Conservation (phyloP, 2,888 invertebrate species). For the Bombylius major region DNA sequence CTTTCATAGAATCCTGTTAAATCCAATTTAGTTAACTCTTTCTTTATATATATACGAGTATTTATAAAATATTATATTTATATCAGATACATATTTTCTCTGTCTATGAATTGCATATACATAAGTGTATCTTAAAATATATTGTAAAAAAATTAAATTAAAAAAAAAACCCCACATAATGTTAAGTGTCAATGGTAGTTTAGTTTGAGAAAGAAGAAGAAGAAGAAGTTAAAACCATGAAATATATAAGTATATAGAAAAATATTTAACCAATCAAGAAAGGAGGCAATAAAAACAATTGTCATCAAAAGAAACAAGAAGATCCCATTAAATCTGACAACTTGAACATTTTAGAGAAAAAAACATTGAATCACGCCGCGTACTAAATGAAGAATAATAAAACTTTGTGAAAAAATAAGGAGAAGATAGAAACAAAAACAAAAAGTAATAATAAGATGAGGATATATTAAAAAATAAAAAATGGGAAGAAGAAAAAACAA, state of each 20-base stretch:
- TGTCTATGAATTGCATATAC: too few species aligned
- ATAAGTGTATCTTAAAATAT: too few species aligned
- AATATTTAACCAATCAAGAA: slow-evolving; percentile 7
- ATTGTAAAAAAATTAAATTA: too few species aligned
- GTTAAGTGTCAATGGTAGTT: too few species aligned
- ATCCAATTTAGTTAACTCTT: slow-evolving; percentile 5
- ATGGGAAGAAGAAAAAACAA: not conserved
- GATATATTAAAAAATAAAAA: not conserved
- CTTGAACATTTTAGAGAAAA: slow-evolving; percentile 14
- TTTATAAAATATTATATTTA: too few species aligned
- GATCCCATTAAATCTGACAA: slow-evolving; percentile 15
- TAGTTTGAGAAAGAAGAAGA: too few species aligned
- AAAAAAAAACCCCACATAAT: too few species aligned
- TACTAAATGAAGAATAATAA: slow-evolving; percentile 2
- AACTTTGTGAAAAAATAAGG: not conserved
- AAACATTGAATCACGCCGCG: slow-evolving; percentile 14
- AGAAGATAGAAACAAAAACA: slow-evolving; percentile 5
- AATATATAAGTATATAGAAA: too few species aligned
- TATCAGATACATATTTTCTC: too few species aligned
- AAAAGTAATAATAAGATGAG: not conserved
- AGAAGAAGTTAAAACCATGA: too few species aligned
- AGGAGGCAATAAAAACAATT: slow-evolving; percentile 11
- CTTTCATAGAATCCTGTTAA: slow-evolving; percentile 12
- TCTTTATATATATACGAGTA: too few species aligned
- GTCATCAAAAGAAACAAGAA: slow-evolving; percentile 9